Conservation (phyloP, 2,113 vertebrate genomes). For the Colaptes auratus region DNA sequence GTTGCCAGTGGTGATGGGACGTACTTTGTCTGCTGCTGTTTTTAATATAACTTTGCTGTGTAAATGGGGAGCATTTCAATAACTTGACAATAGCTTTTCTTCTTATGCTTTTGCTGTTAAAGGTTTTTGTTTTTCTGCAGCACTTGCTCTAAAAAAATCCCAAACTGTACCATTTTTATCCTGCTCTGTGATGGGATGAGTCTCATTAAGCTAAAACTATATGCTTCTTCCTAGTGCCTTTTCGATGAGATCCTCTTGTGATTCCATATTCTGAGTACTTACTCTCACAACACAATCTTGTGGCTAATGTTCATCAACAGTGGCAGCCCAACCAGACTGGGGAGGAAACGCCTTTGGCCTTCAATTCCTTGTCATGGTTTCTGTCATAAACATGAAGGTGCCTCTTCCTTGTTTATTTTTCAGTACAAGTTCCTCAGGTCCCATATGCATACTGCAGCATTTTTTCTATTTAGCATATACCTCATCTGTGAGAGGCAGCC, state of each 20-base stretch:
- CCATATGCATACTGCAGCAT: neutral
- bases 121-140: neutral
- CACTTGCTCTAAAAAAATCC: conserved; percentile 5
- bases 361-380: neutral
- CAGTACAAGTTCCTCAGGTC: conserved; percentile 13
- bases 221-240: conserved; percentile 63
- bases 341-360: neutral
- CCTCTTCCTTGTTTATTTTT: neutral
- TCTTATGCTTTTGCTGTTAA: conserved; percentile 3
- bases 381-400: neutral
- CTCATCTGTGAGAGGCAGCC: conserved; percentile 13
- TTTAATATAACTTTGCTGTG: conserved; percentile 61
- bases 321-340: neutral
- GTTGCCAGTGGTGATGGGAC: conserved; percentile 43
- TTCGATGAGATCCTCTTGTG: conserved; percentile 32
- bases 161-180: neutral
- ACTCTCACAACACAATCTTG: neutral
- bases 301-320: neutral
- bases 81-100: conserved; percentile 67
- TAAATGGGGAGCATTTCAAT: conserved; percentile 52
- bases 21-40: conserved; percentile 71
- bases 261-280: neutral
- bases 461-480: conserved; percentile 20
- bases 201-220: neutral
- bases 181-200: neutral